A percentile compares a stretch with the other conserved stretches of the same genome.
Evolutionary conservation across 2,888 invertebrate genomes (phyloP).

Genomic region (Tetropium fuscum): DNA sequence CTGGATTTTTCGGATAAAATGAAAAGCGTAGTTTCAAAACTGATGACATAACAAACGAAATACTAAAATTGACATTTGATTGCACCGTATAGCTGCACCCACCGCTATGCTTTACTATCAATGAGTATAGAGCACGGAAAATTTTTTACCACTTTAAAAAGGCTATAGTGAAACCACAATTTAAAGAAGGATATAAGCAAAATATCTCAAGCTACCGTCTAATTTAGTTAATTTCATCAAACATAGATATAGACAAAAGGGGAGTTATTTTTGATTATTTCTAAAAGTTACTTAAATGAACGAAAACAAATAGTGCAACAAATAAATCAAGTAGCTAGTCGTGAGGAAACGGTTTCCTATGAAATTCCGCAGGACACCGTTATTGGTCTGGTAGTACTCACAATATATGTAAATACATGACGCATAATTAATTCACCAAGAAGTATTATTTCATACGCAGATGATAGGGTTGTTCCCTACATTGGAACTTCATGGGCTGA

Average conservation of each 20-base stretch:
- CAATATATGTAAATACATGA: neutral
- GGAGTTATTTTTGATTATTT: neutral
- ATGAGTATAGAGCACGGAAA: too few relatives aligned
- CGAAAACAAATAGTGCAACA: too few relatives aligned
- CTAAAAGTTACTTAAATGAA: neutral
- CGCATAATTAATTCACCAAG: neutral
- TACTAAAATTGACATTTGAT: neutral
- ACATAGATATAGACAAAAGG: neutral
- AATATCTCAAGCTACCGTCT: neutral
- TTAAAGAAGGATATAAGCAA: too few relatives aligned
- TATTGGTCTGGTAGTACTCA: neutral
- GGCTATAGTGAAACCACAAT: too few relatives aligned
- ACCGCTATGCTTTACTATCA: too few relatives aligned
- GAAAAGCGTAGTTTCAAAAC: neutral
- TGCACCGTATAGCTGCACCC: too few relatives aligned
- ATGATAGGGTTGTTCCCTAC: neutral
- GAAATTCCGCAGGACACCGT: neutral
- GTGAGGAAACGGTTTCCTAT: neutral
- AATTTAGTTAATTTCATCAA: neutral
- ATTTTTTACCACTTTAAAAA: too few relatives aligned
- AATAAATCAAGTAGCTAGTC: neutral
- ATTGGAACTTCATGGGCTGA: too few relatives aligned
- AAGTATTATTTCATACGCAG: neutral
- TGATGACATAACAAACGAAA: neutral
- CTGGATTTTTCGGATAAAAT: neutral